Conservation (phyloP, 2,888 invertebrate genomes). For the Tipula confusa region DNA sequence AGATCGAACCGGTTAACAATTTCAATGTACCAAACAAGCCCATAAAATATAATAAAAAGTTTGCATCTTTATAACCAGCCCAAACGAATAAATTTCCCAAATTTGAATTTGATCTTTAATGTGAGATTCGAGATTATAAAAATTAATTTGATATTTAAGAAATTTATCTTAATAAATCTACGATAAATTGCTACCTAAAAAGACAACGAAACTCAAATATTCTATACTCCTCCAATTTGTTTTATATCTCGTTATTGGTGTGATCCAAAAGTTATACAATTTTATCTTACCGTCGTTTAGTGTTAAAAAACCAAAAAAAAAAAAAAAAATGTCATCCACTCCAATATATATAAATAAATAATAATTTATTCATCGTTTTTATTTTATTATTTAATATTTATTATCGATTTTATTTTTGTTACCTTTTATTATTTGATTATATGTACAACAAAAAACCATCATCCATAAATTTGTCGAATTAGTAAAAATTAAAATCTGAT, state of each 20-base stretch:
- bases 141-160: slow-evolving; percentile 20
- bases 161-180: slow-evolving; percentile 25
- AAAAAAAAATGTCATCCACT: neutral
- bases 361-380: neutral
- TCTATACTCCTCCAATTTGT: slow-evolving; percentile 7
- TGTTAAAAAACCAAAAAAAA: no score
- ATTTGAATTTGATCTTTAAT: slow-evolving; percentile 25
- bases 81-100: neutral
- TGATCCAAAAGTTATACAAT: neutral
- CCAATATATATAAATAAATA: neutral
- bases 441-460: neutral
- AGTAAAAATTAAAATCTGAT: slow-evolving; percentile 20
- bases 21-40: neutral
- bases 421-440: neutral
- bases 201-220: neutral
- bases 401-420: slow-evolving; percentile 20
- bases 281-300: neutral
- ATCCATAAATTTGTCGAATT: slow-evolving; percentile 20
- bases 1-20: neutral
- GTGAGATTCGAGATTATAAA: slow-evolving; percentile 1
- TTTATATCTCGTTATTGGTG: neutral
- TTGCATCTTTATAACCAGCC: slow-evolving; percentile 16
- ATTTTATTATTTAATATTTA: neutral
- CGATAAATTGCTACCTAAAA: slow-evolving; percentile 12
- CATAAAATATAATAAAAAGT: neutral